Conservation (phyloP, 1,140 invertebrate species). For the Drosophila pectinifera region DNA sequence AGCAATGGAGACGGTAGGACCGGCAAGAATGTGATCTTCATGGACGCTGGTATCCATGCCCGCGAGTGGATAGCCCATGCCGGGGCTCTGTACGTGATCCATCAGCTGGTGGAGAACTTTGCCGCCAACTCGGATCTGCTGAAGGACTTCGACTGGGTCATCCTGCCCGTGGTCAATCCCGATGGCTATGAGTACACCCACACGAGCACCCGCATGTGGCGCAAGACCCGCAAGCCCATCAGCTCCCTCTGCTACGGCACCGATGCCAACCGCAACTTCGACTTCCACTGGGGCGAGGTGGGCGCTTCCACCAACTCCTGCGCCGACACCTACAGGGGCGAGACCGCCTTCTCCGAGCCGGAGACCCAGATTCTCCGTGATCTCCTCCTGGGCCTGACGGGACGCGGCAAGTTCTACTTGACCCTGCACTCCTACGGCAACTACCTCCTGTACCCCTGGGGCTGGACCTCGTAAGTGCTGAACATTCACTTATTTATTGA, state of each 20-base stretch:
- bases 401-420: slow-evolving; percentile 88
- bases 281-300: slow-evolving; percentile 88
- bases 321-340: slow-evolving; percentile 88
- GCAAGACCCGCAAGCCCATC: slow-evolving; percentile 85
- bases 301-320: slow-evolving; percentile 89
- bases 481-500: background rate
- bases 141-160: slow-evolving; percentile 87
- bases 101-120: slow-evolving; percentile 87
- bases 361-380: slow-evolving; percentile 87
- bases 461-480: slow-evolving; percentile 86
- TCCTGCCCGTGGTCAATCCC: slow-evolving; percentile 87
- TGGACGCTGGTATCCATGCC: slow-evolving; percentile 88
- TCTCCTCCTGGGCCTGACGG: slow-evolving; percentile 84
- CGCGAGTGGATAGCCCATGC: slow-evolving; percentile 90
- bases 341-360: slow-evolving; percentile 89
- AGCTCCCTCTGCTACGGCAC: slow-evolving; percentile 86
- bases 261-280: slow-evolving; percentile 89
- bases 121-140: slow-evolving; percentile 84
- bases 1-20: slow-evolving; percentile 80
- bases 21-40: slow-evolving; percentile 86
- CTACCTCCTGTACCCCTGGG: slow-evolving; percentile 91
- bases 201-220: slow-evolving; percentile 85
- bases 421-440: slow-evolving; percentile 90
- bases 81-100: slow-evolving; percentile 87
- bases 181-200: slow-evolving; percentile 85